Conservation (phyloP, 1,140 invertebrate species). For the Schlechtendalia chinensis region DNA sequence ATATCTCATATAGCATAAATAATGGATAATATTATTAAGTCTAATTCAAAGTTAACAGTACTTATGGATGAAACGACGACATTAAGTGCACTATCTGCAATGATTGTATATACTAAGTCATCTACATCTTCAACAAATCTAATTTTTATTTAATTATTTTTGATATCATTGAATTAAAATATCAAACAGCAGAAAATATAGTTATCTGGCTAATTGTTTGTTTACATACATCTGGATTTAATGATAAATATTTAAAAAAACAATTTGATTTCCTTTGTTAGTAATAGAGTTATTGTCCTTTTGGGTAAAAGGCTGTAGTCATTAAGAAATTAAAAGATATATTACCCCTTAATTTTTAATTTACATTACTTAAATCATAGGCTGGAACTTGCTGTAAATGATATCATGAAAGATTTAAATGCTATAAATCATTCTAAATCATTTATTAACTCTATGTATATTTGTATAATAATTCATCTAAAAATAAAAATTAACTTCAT, state of each 20-base stretch:
- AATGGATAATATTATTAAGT: background rate
- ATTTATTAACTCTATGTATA: conserved; percentile 28
- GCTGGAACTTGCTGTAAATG: conserved; percentile 9
- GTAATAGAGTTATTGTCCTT: conserved; percentile 6
- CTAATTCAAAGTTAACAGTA: conserved; percentile 1
- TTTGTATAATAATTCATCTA: conserved; percentile 5
- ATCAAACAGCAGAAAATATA: conserved; percentile 29
- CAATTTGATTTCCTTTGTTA: conserved; percentile 17
- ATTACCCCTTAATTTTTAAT: conserved; percentile 21
- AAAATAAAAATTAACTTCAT: conserved; percentile 14
- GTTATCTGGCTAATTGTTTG: conserved; percentile 1
- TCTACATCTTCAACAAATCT: conserved; percentile 11
- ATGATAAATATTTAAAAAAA: conserved; percentile 22
- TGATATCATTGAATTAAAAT: background rate
- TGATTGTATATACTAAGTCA: conserved; percentile 25
- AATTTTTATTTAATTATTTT: conserved; percentile 40
- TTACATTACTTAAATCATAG: conserved; percentile 21
- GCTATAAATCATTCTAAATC: conserved; percentile 21
- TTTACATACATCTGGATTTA: conserved; percentile 22
- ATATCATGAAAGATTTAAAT: conserved; percentile 23
- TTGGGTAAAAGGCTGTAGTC: background rate
- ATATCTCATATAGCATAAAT: conserved; percentile 29
- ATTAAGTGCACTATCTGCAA: background rate
- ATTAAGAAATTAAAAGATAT: background rate
- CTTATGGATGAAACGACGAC: conserved; percentile 21